Evolutionary conservation across 2,113 vertebrate genomes (phyloP).

Genomic region (Gulo gulo): DNA sequence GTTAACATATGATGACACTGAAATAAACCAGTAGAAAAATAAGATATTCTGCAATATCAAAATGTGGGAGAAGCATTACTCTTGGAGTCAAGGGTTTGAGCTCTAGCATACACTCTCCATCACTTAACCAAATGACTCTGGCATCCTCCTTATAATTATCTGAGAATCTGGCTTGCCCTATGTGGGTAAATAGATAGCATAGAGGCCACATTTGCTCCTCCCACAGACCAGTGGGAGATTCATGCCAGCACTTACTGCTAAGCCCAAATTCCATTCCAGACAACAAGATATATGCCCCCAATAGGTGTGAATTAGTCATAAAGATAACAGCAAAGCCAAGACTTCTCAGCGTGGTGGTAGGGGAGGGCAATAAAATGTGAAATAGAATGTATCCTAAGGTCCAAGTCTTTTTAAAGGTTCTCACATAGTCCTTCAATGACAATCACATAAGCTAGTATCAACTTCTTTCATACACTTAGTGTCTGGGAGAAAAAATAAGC

Average conservation of each 20-base stretch:
- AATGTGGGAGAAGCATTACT: rapidly evolving
- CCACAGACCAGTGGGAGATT: too few species aligned
- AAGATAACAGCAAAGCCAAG: neutral
- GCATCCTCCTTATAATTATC: neutral
- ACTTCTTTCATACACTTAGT: neutral
- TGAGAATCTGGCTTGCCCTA: neutral
- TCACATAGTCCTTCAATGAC: neutral
- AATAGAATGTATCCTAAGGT: neutral
- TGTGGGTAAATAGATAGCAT: neutral
- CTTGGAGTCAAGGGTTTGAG: too few species aligned
- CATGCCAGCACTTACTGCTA: neutral
- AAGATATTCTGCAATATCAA: too few species aligned
- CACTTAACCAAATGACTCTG: neutral
- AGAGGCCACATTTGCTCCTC: neutral
- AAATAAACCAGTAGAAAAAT: neutral
- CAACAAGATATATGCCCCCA: neutral
- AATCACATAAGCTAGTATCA: neutral
- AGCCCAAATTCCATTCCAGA: neutral
- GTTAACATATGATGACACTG: neutral
- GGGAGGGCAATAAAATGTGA: neutral
- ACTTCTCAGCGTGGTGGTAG: neutral
- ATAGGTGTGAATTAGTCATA: neutral
- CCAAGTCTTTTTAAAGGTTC: neutral
- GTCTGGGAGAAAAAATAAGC: neutral
- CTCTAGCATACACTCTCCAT: rapidly evolving